Evolutionary conservation across 1,140 invertebrate genomes (phyloP), one percentile per base, ranked within the genome.

Genomic region (Thaumetopoea pityocampa): DNA sequence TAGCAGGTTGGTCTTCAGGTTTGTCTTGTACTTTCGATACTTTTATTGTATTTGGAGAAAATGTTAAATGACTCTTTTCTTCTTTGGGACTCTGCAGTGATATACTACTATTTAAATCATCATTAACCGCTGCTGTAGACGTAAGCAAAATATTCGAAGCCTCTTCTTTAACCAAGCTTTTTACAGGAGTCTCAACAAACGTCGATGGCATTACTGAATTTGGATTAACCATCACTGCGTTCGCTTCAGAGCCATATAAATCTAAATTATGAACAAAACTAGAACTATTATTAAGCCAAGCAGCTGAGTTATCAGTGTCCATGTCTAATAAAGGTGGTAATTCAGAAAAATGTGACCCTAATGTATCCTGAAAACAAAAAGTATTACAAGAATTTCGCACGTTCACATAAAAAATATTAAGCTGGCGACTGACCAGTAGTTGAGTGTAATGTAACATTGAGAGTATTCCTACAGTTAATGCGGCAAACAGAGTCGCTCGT

Each of bases 221-320:
- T 1, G 93, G 93, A 78, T 94, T 93, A 1, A 95, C 92, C 89
- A 92, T 92, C 20, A 90, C 86, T 9, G 91, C 89, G 2, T 92
- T 89, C 1, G 89, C 89, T 50, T 93, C 90, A 12, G 90, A 90
- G 1, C 90, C 90, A 58, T 88, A 90, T 46, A 93, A 88, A 67
- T 94, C 93, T 41, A 92, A 77, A 54, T 90, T 92, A 54, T 90
- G 90, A 67, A 89, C 91, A 50, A 90, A 90, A 73, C 86, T 88
- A 15, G 89, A 90, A 7, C 81, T 80, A 44, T 79, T 85, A 18
- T 69, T 86, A 57, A 71, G 85, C 87, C 71, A 88, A 81, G 52
- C 89, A 59, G 61, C 85, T 0, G 87, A 87, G 36, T 85, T 86
- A 53, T 88, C 85, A 46, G 90, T 89, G 57, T 92, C 90, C 54